Evolutionary conservation across 2,113 vertebrate genomes (phyloP), one percentile per base, ranked within the genome.

Genomic region (Vidua macroura): DNA sequence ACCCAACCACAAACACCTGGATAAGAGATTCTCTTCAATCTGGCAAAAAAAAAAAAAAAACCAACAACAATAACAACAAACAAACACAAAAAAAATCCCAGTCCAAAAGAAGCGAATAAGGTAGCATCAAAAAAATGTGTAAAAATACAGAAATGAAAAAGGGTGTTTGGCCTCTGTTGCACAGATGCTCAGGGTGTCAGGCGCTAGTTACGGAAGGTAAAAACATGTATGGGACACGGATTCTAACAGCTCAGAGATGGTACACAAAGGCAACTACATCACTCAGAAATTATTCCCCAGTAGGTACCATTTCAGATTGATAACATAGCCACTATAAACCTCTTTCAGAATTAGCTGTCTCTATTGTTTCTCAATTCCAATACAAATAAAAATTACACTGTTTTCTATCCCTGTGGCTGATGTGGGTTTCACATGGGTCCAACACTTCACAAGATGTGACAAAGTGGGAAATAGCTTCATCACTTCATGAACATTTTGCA

Each of bases 401-500:
- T 67, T 92, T 82, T 37, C 49, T 64, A 33, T 55, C 23, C 48
- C 21, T 58, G 0, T 59, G 56, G 31, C 16, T 89, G 58, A 73
- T 63, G 27, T 1, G 12, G 15, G 25, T 87, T 90, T 92, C 37
- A 77, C 19, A 0, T 7, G 37, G 33, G 22, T 53, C 49, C 37
- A 85, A 53, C 0, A 0, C 20, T 91, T 24, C 39, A 20, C 15
- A 37, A 30, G 28, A 75, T 0, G 0, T 55, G 56, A 83, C 52
- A n/a, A 78, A 91, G 31, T 44, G 31, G 66, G 41, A 92, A 96
- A 89, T 49, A 68, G 3, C 60, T 72, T 2, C 27, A 84, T 30
- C 49, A 13, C 43, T 78, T 79, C 21, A 82, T 1, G 1, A 76
- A 60, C 78, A 69, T 60, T 95, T 88, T 91, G 69, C 83, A 86